Evolutionary conservation across 2,113 vertebrate genomes (phyloP).

Genomic region (Oreochromis niloticus): DNA sequence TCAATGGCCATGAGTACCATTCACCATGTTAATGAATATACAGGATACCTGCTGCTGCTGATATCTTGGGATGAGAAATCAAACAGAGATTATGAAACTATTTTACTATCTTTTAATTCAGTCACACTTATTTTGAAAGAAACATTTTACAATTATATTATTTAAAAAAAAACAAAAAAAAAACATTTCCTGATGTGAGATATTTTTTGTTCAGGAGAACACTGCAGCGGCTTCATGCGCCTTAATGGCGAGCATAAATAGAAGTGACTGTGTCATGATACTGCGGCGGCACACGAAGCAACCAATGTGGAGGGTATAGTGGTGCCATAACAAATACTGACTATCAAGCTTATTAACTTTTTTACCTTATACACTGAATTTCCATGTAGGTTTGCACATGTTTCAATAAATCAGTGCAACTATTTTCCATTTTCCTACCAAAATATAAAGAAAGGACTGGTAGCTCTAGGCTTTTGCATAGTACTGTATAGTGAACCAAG

Average conservation of each 20-base stretch:
- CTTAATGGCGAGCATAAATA: neutral
- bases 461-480: neutral
- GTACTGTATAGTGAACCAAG: neutral
- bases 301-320: neutral
- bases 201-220: neutral
- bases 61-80: neutral
- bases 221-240: rapidly evolving
- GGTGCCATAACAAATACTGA: neutral
- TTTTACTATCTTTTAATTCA: neutral
- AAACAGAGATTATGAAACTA: neutral
- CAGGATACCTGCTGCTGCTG: neutral
- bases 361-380: neutral
- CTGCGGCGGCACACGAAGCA: neutral
- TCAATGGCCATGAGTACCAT: neutral
- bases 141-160: neutral
- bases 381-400: neutral
- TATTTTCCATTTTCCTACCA: neutral
- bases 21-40: neutral
- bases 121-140: neutral
- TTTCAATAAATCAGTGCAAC: neutral
- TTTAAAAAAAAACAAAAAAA: too few species aligned
- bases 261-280: neutral
- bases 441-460: neutral
- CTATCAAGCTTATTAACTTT: neutral
- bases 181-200: neutral